Evolutionary conservation across 2,888 invertebrate species (phyloP), one percentile per base, ranked within the genome.

Genomic region (Eupithecia subfuscata): DNA sequence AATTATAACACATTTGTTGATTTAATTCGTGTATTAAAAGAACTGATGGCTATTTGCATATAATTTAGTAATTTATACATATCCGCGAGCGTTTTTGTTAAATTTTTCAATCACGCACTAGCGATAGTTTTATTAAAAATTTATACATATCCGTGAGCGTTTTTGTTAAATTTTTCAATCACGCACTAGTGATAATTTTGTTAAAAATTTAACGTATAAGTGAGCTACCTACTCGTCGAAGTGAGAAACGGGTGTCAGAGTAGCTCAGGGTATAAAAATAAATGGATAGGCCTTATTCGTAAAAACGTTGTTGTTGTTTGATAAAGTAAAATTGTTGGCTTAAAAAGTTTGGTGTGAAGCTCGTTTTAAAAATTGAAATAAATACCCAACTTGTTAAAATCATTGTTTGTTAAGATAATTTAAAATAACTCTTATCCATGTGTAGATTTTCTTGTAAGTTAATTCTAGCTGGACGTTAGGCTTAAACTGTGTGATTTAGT

Each of bases 261-360:
- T 82, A 82, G 77, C 79, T 82, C 82, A 82, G 83, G 84, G 83
- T 86, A 85, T 82, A 81, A 83, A 85, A 80, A 82, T 82, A 86
- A 83, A 78, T 79, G 75, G 79, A 82, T 90, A 88, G 88, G 90
- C 88, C 90, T 91, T 91, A 89, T 78, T 86, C 85, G 76, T 88
- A 79, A 82, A 87, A 87, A 80, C 88, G 84, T 90, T 91, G 88
- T 91, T 92, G 87, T 88, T 89, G 89, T 89, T 89, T 88, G 85
- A 86, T 87, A 87, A 86, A 86, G 83, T 84, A 86, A 30, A 82
- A 85, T 88, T 89, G 88, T 90, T 89, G 88, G 88, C 84, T 86
- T 85, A 52, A 70, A 70, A 70, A 76, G 52, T 67, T 37, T 67
- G 43, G 67, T 43, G 70, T 67, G 48, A 70, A 76, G 63, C 60